Percentiles rank a stretch among this genome's conserved stretches.
Evolutionary conservation across 2,888 invertebrate genomes (phyloP).

Genomic region (Trachelus troglodyta): DNA sequence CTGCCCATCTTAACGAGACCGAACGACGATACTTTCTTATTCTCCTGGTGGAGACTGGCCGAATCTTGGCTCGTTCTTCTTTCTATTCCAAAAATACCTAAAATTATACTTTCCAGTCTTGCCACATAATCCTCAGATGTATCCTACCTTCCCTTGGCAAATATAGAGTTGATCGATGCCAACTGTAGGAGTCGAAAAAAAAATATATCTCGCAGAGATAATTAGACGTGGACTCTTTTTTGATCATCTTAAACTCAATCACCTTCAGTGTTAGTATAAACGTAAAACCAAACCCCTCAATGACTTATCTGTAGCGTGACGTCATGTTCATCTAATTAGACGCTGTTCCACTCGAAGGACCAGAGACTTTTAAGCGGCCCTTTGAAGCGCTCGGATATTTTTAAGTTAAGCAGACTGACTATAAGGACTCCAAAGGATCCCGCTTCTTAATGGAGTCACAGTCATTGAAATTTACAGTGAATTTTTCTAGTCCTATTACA

Average conservation of each 20-base stretch:
- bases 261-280: neutral
- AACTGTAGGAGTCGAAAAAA: neutral
- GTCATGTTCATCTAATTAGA: constrained; percentile 11
- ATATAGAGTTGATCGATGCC: neutral
- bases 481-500: neutral
- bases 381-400: constrained; percentile 37
- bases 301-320: neutral
- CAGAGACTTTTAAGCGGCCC: constrained; percentile 15
- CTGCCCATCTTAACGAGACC: neutral
- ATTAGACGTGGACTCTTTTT: neutral
- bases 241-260: neutral
- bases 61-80: neutral
- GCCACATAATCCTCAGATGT: neutral
- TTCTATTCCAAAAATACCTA: neutral
- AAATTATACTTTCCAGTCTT: neutral
- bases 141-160: neutral
- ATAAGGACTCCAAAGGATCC: neutral
- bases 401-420: constrained; percentile 23
- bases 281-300: neutral
- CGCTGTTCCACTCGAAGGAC: constrained; percentile 22
- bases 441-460: neutral
- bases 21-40: neutral
- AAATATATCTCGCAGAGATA: neutral
- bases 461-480: neutral
- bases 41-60: neutral